Evolutionary conservation across 2,113 vertebrate genomes (phyloP).

Genomic region (Tonatia bakeri): DNA sequence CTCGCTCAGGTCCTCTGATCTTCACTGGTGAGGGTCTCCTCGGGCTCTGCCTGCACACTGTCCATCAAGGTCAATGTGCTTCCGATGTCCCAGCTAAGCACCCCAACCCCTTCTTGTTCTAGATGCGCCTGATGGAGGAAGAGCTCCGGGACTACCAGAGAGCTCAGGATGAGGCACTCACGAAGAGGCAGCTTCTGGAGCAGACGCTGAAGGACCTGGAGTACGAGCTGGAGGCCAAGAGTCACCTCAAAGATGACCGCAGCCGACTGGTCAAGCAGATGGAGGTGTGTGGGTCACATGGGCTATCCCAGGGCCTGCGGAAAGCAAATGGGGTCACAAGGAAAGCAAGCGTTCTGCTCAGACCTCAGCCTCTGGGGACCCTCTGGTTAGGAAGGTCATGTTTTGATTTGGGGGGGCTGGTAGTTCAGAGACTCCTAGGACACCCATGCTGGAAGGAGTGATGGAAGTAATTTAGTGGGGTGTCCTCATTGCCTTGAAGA

Average conservation of each 20-base stretch:
- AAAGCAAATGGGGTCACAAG: accelerated
- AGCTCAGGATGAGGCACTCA: conserved; percentile 87
- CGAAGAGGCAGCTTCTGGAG: conserved; percentile 85
- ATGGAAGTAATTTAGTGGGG: background rate
- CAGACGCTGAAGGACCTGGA: conserved; percentile 89
- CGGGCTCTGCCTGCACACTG: background rate
- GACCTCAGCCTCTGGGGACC: background rate
- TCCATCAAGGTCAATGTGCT: background rate
- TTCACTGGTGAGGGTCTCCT: no score
- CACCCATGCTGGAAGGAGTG: background rate
- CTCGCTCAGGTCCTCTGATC: background rate
- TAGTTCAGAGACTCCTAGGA: background rate
- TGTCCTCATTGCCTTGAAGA: background rate
- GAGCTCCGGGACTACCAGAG: conserved; percentile 86
- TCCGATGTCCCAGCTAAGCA: background rate
- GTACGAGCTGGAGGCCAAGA: conserved; percentile 85
- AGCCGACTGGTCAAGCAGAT: conserved; percentile 88
- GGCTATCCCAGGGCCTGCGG: accelerated
- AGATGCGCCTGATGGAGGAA: conserved; percentile 87
- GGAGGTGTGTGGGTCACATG: conserved; percentile 82
- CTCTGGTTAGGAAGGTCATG: background rate
- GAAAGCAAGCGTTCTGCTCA: background rate
- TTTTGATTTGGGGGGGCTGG: background rate
- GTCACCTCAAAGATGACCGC: conserved; percentile 87
- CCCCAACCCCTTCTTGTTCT: background rate